These are phyloP conservation scores for Trichopoda pennipes DNA, from an alignment of 2,888 invertebrate genomes.

Conservation along the genomic window DNA sequence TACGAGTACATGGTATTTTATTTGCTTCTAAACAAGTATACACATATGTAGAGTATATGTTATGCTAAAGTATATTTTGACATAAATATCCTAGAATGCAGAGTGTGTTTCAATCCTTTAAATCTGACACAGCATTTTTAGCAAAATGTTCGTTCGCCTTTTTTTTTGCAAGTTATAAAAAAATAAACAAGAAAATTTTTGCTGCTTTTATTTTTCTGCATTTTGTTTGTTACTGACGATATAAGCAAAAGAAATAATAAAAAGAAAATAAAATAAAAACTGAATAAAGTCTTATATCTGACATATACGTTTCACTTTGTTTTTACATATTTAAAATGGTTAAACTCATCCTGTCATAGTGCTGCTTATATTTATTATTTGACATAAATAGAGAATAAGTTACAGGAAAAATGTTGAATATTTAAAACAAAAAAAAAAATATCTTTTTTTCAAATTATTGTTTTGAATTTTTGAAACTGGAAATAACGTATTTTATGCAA, in stretches of 20 bases:
- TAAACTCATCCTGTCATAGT: neutral
- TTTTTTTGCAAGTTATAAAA: slow-evolving; percentile 27
- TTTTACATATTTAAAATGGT: no score
- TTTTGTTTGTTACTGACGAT: slow-evolving; percentile 10
- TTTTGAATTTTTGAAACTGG: no score
- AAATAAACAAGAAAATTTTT: slow-evolving; percentile 35
- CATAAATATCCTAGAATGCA: slow-evolving; percentile 28
- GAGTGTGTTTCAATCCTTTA: slow-evolving; percentile 30
- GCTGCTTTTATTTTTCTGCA: neutral
- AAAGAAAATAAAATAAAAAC: neutral
- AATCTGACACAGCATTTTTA: slow-evolving; percentile 43
- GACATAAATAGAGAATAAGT: no score
- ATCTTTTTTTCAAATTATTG: no score
- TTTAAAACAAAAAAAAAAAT: no score
- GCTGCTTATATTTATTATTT: no score
- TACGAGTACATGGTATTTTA: no score
- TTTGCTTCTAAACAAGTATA: slow-evolving; percentile 22
- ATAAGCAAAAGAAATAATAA: slow-evolving; percentile 15
- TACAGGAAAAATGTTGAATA: no score
- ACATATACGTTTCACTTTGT: neutral
- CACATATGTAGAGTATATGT: no score
- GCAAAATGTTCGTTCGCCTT: neutral
- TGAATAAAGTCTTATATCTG: no score
- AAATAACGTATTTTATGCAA: no score
- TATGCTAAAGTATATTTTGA: slow-evolving; percentile 5